Evolutionary conservation across 2,113 vertebrate genomes (phyloP).

Genomic region (Xiphorhynchus elegans): DNA sequence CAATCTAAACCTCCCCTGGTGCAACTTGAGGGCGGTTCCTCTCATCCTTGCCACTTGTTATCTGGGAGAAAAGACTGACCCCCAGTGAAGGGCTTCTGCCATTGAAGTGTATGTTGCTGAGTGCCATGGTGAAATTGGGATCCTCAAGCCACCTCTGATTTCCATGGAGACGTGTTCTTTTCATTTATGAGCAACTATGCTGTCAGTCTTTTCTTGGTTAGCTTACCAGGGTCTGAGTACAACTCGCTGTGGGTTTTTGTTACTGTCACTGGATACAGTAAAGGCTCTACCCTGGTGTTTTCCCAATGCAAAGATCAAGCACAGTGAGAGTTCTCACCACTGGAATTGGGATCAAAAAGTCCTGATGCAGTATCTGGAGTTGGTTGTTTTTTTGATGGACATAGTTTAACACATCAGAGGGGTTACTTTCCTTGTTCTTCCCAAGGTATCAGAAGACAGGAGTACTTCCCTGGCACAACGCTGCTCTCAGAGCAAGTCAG

Average conservation of each 20-base stretch:
- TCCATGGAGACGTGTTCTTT: neutral
- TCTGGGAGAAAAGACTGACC: neutral
- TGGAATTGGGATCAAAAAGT: neutral
- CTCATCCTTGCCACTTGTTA: neutral
- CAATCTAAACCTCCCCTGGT: neutral
- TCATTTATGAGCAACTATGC: neutral
- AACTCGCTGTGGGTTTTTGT: neutral
- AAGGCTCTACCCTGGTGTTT: neutral
- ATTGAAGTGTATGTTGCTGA: neutral
- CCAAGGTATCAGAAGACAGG: neutral
- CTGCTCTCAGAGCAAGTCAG: neutral
- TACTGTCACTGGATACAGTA: neutral
- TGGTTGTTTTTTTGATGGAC: neutral
- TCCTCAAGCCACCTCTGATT: neutral
- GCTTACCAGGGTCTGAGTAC: neutral
- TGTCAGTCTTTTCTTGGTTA: neutral
- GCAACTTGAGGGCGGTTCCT: rapidly evolving
- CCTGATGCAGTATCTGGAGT: neutral
- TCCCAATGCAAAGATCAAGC: neutral
- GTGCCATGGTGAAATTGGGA: neutral
- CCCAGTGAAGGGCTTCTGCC: neutral
- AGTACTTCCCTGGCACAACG: neutral
- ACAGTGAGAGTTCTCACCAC: neutral
- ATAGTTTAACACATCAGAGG: neutral
- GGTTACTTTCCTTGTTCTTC: neutral